Evolutionary conservation across 1,140 invertebrate genomes (phyloP), one percentile per base, ranked within the genome.

Genomic region (Zaprionus capensis): DNA sequence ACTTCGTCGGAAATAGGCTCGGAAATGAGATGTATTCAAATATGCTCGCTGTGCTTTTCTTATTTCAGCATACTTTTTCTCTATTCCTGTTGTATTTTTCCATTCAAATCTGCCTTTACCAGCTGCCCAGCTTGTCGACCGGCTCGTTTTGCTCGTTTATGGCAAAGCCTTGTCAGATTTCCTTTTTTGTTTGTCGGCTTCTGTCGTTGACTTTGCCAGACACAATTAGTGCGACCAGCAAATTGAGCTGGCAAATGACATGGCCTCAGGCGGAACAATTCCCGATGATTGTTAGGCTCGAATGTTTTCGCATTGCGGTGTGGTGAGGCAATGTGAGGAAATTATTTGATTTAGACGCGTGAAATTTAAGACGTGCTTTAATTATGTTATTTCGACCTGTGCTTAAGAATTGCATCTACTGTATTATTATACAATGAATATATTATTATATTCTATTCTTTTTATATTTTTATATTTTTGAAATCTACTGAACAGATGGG

Each of bases 11-110:
- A 71, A 72, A 80, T 65, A 57, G 72, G 72, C 74, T 65, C 51
- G 65, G 64, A 78, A 80, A 78, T 75, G 71, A 81, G 57, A 75
- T 75, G 76, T 78, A 75, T 81, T 81, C 31, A 81, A 75, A 78
- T 71, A 63, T 69, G 51, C 28, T 69, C 20, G 61, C 51, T 71
- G 24, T 38, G 22, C 59, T 71, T 76, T 69, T 65, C 28, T 64
- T 38, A 41, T 49, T 71, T 65, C 22, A n/a, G 31, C 46, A 5
- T 4, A 49, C 11, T 51, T 51, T 55, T 38, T 51, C 15, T 22
- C 57, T 70, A 22, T 65, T 71, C 17, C 75, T 65, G 36, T 53
- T 57, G 46, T 53, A 55, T 41, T 59, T 66, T 70, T 20, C 38
- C 24, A 41, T 49, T 22, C 53, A 12, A 17, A 49, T 56, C 44